Conservation (phyloP, 2,888 invertebrate species). For the Vannuccia rotundouncinata region DNA sequence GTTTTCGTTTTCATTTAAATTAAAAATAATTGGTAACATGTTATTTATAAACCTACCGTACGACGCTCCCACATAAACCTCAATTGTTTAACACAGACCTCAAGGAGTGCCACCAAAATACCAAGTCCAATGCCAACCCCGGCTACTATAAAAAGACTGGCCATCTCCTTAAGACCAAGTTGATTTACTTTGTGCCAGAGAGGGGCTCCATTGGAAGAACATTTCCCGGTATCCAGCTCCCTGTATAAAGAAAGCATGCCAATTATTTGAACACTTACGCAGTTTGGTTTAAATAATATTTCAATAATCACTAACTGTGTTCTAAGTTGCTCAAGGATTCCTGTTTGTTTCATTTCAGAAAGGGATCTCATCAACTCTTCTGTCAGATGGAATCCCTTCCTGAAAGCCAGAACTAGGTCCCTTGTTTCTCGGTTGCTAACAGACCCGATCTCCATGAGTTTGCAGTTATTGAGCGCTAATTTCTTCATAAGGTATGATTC, state of each 20-base stretch:
- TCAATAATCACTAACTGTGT: not conserved
- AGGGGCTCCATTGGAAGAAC: not conserved
- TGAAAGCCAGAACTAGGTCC: not conserved
- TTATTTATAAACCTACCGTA: not conserved
- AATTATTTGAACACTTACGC: no score
- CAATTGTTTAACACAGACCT: not conserved
- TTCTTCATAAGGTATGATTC: not conserved
- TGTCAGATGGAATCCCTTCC: not conserved
- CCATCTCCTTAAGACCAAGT: not conserved
- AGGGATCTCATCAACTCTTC: not conserved
- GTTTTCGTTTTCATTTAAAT: not conserved
- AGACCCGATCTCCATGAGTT: not conserved
- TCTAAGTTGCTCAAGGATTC: not conserved
- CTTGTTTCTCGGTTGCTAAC: not conserved
- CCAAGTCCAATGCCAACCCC: not conserved
- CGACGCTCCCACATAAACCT: not conserved
- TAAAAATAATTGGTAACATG: not conserved
- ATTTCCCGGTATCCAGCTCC: not conserved
- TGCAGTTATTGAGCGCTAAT: not conserved
- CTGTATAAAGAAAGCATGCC: no score
- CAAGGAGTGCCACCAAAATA: not conserved
- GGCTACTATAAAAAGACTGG: not conserved
- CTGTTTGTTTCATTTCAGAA: not conserved
- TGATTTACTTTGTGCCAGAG: not conserved
- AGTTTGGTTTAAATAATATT: not conserved